phyloP scores from a whole-genome alignment of 2,797 vertebrate species.

The Champsocephalus esox region DNA sequence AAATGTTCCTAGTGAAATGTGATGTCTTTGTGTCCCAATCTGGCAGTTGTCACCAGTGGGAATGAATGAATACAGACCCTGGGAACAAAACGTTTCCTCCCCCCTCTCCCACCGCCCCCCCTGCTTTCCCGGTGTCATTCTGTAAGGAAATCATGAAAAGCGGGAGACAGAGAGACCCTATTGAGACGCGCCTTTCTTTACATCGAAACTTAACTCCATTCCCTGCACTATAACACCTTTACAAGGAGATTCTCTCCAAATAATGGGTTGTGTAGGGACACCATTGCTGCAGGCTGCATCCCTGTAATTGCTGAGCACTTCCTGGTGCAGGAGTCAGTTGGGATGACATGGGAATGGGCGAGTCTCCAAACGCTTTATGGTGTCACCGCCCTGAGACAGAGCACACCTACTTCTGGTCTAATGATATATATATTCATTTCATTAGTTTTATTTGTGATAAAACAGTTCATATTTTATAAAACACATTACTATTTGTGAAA shows the following conservation, averaged over 20 bases:
- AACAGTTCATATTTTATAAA: background rate
- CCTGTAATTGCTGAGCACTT: conserved; percentile 74
- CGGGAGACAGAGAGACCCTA: conserved; percentile 59
- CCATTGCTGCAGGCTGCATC: conserved; percentile 78
- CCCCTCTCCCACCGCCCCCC: conserved; percentile 27
- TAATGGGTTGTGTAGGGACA: conserved; percentile 80
- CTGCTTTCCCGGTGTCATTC: conserved; percentile 66
- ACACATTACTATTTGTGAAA: background rate
- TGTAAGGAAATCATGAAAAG: conserved; percentile 78
- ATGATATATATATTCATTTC: conserved; percentile 1
- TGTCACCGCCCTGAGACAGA: conserved; percentile 37
- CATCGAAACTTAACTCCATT: conserved; percentile 78
- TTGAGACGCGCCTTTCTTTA: conserved; percentile 70
- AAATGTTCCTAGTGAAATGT: conserved; percentile 10
- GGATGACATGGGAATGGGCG: conserved; percentile 76
- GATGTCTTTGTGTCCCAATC: conserved; percentile 24
- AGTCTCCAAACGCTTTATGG: conserved; percentile 58
- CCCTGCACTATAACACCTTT: conserved; percentile 71
- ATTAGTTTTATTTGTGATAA: background rate
- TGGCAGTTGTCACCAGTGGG: conserved; percentile 40
- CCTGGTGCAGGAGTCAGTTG: conserved; percentile 74
- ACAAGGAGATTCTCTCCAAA: conserved; percentile 77
- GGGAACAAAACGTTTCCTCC: conserved; percentile 54
- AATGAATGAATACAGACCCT: conserved; percentile 48
- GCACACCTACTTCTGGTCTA: conserved; percentile 4